Evolutionary conservation across 1,140 invertebrate genomes (phyloP), one percentile per base, ranked within the genome.

Genomic region (Zaprionus camerounensis): DNA sequence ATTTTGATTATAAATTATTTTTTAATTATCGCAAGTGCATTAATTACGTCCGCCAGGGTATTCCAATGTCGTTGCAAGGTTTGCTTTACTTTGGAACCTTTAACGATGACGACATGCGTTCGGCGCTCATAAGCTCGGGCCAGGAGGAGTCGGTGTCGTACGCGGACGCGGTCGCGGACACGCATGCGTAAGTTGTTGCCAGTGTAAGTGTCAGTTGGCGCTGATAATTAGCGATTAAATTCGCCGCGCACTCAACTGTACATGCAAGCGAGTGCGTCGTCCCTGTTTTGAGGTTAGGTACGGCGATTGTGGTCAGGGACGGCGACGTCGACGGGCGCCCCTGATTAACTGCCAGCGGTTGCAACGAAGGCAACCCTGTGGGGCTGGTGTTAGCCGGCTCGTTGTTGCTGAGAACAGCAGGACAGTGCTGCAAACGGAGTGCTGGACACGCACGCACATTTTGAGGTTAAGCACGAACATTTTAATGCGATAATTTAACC

Each of bases 401-500:
- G 36, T 26, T 57, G 36, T 15, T 59, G 56, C 34, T 17, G 12
- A 38, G 24, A 76, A 67, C 70, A 73, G 70, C 70, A 66, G 66
- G 70, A 20, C n/a, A 20, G 44, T 6, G 44, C n/a, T 5, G 9
- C 15, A 46, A 9, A 17, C 3, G n/a, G 44, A 65, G 57, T 51
- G 44, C 63, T 57, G 58, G 70, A 83, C 81, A 87, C 71, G 85
- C 85, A 90, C 85, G 86, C 81, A 91, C 82, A 90, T 80, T 87
- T 77, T 81, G 86, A 77, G 83, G 91, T 88, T 88, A 90, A 78
- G 86, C 85, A 92, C 91, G 91, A 91, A 92, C 85, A 92, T 92
- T 92, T 92, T 92, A 92, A 92, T 92, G 91, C 91, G 84, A 92
- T 92, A 92, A 92, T 92, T 92, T 92, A 91, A 92, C 91, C 91